Evolutionary conservation across 2,797 vertebrate genomes (phyloP).

Genomic region (Ispidina lecontei): DNA sequence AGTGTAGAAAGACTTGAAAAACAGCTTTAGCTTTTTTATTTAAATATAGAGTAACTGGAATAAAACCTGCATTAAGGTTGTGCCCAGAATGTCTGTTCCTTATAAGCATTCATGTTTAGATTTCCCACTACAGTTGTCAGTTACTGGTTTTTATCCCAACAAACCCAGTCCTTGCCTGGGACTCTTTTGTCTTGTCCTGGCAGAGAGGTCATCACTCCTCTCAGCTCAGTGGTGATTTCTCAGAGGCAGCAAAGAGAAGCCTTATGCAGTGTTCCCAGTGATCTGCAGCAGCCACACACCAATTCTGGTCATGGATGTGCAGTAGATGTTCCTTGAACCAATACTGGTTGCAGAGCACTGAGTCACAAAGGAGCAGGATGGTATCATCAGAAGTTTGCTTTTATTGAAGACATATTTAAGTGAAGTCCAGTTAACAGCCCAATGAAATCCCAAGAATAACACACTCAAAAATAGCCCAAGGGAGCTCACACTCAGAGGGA

Average conservation of each 20-base stretch:
- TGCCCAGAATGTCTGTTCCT: not conserved
- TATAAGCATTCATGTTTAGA: not conserved
- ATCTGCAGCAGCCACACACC: not conserved
- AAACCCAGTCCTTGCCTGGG: not conserved
- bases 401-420: not conserved
- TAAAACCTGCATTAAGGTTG: not conserved
- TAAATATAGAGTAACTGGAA: not conserved
- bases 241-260: not conserved
- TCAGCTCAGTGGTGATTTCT: not conserved
- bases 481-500: not conserved
- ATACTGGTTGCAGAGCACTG: not conserved
- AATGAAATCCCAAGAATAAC: not conserved
- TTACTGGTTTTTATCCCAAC: not conserved
- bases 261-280: not conserved
- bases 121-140: not conserved
- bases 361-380: not conserved
- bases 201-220: not conserved
- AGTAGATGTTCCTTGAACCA: not conserved
- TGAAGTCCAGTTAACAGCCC: not conserved
- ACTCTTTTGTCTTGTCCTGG: not conserved
- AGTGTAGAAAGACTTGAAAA: not conserved
- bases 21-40: not conserved
- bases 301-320: not conserved
- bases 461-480: not conserved
- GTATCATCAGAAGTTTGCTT: not conserved